These are phyloP conservation scores for Rattus rattus DNA, from an alignment of 2,113 vertebrate species.

Conservation along the genomic window DNA sequence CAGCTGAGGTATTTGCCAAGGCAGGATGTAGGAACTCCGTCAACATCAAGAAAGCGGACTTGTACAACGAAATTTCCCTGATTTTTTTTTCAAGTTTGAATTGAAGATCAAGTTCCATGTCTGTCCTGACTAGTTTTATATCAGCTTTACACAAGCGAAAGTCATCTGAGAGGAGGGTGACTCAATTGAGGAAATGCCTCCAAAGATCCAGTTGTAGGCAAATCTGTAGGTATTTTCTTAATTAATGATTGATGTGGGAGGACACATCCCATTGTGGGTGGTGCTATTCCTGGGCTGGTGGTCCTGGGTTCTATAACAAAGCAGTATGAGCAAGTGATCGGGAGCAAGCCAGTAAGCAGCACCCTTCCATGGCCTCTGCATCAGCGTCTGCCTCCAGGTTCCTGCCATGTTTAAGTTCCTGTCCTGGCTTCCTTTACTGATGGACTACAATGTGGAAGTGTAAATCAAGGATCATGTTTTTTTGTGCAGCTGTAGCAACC, in stretches of 20 bases:
- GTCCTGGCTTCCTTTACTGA: neutral
- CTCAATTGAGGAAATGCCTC: neutral
- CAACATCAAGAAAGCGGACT: neutral
- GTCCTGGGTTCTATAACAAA: neutral
- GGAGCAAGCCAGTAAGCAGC: neutral
- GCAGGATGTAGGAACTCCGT: neutral
- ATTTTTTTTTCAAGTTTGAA: neutral
- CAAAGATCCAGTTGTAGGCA: neutral
- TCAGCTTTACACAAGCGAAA: neutral
- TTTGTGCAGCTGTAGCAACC: neutral
- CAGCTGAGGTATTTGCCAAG: neutral
- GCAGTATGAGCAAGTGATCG: neutral
- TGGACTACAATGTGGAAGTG: neutral
- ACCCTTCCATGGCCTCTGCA: neutral
- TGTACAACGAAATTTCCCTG: neutral
- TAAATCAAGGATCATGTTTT: neutral
- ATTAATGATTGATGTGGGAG: neutral
- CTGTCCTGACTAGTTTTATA: neutral
- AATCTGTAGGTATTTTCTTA: neutral
- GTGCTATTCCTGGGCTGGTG: neutral
- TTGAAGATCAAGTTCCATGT: neutral
- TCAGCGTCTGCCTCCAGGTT: neutral
- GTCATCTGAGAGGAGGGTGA: neutral
- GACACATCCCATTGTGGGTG: no score
- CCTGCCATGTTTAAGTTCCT: neutral